Conservation (phyloP, 1,140 invertebrate genomes). For the Panonychus citri region DNA sequence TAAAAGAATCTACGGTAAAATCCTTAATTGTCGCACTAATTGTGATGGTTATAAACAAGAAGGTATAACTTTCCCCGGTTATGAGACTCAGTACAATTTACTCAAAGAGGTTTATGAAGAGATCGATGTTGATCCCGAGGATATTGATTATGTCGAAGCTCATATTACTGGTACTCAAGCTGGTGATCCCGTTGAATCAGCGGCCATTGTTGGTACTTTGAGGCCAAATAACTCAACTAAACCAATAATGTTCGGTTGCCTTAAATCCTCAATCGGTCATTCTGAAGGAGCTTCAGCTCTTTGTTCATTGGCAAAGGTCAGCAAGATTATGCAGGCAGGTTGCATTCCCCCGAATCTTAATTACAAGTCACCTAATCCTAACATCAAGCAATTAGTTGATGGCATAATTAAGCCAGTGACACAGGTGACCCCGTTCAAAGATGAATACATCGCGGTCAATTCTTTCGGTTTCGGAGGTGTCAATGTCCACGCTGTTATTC, state of each 20-base stretch:
- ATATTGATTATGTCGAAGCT: constrained; percentile 24
- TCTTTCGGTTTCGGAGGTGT: constrained; percentile 4
- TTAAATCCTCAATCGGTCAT: constrained; percentile 96
- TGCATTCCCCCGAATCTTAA: constrained; percentile 31
- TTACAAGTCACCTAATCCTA: constrained; percentile 28
- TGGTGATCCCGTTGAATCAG: constrained; percentile 86
- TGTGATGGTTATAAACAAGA: constrained; percentile 50
- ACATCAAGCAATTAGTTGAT: constrained; percentile 33
- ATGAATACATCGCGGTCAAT: constrained; percentile 59
- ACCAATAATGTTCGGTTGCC: constrained; percentile 70
- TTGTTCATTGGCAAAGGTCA: constrained; percentile 23
- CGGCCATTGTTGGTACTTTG: constrained; percentile 73
- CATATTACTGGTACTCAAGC: constrained; percentile 36
- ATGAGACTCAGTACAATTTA: constrained; percentile 18
- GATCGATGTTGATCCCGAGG: constrained; percentile 19
- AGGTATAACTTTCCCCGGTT: constrained; percentile 18
- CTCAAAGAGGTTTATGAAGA: constrained; percentile 21
- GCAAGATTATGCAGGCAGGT: constrained; percentile 27
- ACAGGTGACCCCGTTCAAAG: constrained; percentile 33
- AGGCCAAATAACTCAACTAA: constrained; percentile 29
- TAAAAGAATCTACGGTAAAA: constrained; percentile 27
- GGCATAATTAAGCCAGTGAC: constrained; percentile 46
- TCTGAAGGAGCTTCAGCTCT: constrained; percentile 70
- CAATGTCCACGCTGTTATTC: constrained; percentile 35
- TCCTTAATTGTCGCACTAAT: constrained; percentile 59